Percentiles rank a stretch among this genome's conserved stretches.
These are phyloP conservation scores for Hydropsyche betteni DNA, from an alignment of 2,888 invertebrate species.

Conservation along the genomic window DNA sequence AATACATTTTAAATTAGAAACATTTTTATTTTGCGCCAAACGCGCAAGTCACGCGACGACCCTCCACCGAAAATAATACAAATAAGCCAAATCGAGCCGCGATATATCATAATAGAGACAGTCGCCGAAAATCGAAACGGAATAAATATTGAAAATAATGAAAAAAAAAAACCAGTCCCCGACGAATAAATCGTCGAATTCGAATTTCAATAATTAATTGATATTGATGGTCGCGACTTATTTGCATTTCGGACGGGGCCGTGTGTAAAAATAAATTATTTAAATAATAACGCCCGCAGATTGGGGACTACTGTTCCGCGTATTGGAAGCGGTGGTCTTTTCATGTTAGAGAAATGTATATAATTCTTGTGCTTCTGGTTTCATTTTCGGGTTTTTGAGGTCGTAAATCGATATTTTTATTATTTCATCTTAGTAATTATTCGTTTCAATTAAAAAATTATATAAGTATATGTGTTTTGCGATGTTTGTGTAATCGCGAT, in stretches of 20 bases:
- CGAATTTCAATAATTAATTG: slow-evolving; percentile 25
- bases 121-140: too few species aligned
- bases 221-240: slow-evolving; percentile 2
- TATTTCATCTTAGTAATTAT: too few species aligned
- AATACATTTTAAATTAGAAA: slow-evolving; percentile 43
- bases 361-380: too few species aligned
- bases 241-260: background rate
- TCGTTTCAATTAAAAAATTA: too few species aligned
- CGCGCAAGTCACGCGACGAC: slow-evolving; percentile 28
- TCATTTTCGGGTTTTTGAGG: too few species aligned
- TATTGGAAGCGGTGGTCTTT: background rate
- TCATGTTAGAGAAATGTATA: too few species aligned
- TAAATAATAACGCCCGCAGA: background rate
- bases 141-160: background rate
- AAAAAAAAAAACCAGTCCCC: background rate
- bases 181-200: slow-evolving; percentile 19
- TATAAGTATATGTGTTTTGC: too few species aligned
- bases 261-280: background rate
- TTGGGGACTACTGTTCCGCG: slow-evolving; percentile 16
- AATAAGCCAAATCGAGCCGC: too few species aligned
- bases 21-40: slow-evolving; percentile 41
- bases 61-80: too few species aligned
- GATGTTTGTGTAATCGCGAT: too few species aligned
- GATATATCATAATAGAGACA: too few species aligned
- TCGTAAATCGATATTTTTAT: too few species aligned